Conservation (phyloP, 2,888 invertebrate genomes). For the Meloe dianella region DNA sequence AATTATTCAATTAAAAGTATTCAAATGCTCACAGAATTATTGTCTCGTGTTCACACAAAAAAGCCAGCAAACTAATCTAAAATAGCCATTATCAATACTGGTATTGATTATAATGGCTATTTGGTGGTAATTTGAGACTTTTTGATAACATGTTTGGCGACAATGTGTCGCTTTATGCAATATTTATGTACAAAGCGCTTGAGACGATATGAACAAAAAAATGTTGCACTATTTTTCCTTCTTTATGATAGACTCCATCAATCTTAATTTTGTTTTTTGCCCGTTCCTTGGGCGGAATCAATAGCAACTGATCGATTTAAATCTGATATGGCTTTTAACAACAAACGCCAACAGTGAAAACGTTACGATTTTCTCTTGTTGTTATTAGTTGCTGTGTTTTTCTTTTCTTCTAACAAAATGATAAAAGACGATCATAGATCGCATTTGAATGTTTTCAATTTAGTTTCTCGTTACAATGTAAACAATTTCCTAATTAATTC, state of each 20-base stretch:
- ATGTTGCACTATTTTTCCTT: background rate
- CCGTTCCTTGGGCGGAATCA: background rate
- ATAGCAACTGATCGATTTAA: background rate
- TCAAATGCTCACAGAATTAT: too few relatives aligned
- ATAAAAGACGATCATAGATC: background rate
- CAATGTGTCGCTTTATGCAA: background rate
- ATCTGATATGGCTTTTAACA: conserved; percentile 7
- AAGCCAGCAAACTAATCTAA: too few relatives aligned
- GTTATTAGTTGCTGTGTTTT: too few relatives aligned
- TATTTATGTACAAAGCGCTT: background rate
- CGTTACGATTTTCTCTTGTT: background rate
- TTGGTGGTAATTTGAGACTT: background rate
- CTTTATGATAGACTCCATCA: background rate
- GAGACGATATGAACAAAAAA: background rate
- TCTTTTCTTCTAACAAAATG: too few relatives aligned
- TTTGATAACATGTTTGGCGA: background rate
- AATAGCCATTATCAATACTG: too few relatives aligned
- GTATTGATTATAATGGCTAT: too few relatives aligned
- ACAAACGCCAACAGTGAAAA: background rate
- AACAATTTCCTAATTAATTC: background rate
- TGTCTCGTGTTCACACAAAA: too few relatives aligned
- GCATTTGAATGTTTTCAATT: background rate
- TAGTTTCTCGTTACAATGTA: background rate
- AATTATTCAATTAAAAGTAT: too few relatives aligned
- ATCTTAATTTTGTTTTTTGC: background rate